Evolutionary conservation across 2,113 vertebrate species (phyloP).

Genomic region (Scortum barcoo): DNA sequence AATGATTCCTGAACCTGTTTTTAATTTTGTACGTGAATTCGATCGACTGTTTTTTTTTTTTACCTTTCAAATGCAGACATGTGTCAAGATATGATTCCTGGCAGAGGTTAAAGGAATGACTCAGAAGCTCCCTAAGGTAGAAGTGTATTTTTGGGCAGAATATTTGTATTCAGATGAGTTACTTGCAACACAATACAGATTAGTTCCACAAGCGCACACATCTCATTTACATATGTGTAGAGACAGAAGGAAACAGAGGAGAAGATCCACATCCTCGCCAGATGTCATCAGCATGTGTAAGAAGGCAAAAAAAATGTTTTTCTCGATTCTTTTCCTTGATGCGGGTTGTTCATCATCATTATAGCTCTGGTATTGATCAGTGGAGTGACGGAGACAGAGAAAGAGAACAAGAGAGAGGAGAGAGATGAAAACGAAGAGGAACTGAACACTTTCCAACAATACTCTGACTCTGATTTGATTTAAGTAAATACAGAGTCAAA

Average conservation of each 20-base stretch:
- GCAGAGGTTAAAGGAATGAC: constrained; percentile 41
- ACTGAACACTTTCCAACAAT: constrained; percentile 49
- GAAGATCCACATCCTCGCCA: constrained; percentile 67
- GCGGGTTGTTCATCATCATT: constrained; percentile 58
- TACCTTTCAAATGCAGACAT: constrained; percentile 42
- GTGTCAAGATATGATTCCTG: constrained; percentile 50
- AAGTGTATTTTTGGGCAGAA: constrained; percentile 47
- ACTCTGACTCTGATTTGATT: constrained; percentile 48
- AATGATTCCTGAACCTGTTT: constrained; percentile 7
- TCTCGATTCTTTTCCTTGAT: constrained; percentile 35
- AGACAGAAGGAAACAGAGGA: constrained; percentile 55
- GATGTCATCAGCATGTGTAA: constrained; percentile 57
- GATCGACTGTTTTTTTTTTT: constrained; percentile 12
- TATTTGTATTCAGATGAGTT: constrained; percentile 63
- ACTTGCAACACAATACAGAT: constrained; percentile 69
- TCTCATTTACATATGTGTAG: constrained; percentile 63
- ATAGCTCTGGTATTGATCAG: constrained; percentile 68
- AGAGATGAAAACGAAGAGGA: constrained; percentile 53
- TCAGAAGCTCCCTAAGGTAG: constrained; percentile 45
- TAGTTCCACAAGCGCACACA: constrained; percentile 58
- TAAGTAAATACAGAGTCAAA: constrained; percentile 50
- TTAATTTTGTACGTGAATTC: constrained; percentile 8
- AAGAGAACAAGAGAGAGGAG: constrained; percentile 21
- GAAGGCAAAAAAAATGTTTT: constrained; percentile 61
- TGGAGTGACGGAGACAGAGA: constrained; percentile 25